Base-by-base conservation (phyloP, 2,888 invertebrate species). In the Aporophyla lueneburgensis region DNA sequence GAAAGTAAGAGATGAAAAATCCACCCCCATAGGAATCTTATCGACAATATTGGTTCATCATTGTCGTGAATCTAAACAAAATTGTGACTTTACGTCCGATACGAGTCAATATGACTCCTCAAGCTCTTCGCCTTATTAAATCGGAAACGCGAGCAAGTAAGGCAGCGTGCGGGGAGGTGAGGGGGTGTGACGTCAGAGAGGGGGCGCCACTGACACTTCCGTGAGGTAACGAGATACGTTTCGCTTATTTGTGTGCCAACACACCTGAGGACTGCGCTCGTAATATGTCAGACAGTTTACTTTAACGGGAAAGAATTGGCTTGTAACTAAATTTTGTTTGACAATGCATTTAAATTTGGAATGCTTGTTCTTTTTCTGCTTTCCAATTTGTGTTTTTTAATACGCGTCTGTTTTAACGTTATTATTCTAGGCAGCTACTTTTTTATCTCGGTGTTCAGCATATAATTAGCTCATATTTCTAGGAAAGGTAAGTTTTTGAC, bases 121-220 rank as follows among this genome's bases (percentile, higher is more conserved):
- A 62, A 81, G 77, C 72, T 83, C 81, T 67, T 78, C 56, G 71
- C 75, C 82, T 89, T 89, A 89, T 89, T 88, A 87, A 83, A 89
- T 89, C 90, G 89, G 89, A 89, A 88, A 83, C 74, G 83, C 75
- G 84, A 80, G 76, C 76, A 80, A 88, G 83, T 81, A 84, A 82
- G 84, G 71, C 69, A 54, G 65, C 66, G 78, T 71, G 33, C 58
- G 33, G 71, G 67, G 43, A 24, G 27, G 24, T 65, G 62, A 43
- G 68, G 58, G 61, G 73, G 76, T 19, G 82, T 27, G 53, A 63
- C 54, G 53, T 61, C 62, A 65, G 74, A 24, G 74, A n/a, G 69
- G 67, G 74, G 77, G 43, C 1, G 85, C 66, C 71, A 87, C 79
- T 83, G 88, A 88, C 88, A 88, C 88, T 88, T 88, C 88, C 88